Evolutionary conservation across 2,888 invertebrate genomes (phyloP).

Genomic region (Lymantria dispar): DNA sequence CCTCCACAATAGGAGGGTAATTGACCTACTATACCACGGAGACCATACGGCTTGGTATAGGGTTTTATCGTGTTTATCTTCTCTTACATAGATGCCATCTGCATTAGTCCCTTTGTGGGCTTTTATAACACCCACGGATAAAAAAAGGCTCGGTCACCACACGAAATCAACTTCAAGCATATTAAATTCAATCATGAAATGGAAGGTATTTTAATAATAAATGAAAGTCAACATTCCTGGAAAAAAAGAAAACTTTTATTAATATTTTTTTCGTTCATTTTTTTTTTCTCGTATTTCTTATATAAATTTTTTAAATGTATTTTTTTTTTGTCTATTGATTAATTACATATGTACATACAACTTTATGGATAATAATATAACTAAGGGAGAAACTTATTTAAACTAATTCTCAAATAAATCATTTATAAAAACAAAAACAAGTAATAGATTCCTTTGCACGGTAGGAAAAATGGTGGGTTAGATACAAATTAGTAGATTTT

Average conservation of each 20-base stretch:
- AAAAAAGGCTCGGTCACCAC: no score
- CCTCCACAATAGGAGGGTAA: no score
- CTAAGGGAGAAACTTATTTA: not conserved
- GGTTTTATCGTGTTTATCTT: no score
- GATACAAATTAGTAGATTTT: conserved; percentile 8
- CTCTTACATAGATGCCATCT: no score
- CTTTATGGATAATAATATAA: conserved; percentile 8
- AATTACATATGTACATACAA: conserved; percentile 3
- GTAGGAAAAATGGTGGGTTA: conserved; percentile 64
- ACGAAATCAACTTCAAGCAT: no score
- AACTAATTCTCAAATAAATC: conserved; percentile 35
- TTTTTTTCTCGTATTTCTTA: conserved; percentile 37
- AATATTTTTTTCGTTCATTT: conserved; percentile 35
- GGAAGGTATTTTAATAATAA: conserved; percentile 18
- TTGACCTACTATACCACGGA: no score
- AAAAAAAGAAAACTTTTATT: conserved; percentile 59
- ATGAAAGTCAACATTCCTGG: conserved; percentile 58
- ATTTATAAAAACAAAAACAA: conserved; percentile 36
- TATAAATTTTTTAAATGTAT: conserved; percentile 24
- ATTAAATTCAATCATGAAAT: not conserved
- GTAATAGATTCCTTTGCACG: conserved; percentile 53
- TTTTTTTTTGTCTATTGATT: conserved; percentile 37
- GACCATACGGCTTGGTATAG: no score
- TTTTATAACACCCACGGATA: no score
- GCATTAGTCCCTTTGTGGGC: no score